Evolutionary conservation across 2,888 invertebrate species (phyloP).

Genomic region (Orchestes rusci): DNA sequence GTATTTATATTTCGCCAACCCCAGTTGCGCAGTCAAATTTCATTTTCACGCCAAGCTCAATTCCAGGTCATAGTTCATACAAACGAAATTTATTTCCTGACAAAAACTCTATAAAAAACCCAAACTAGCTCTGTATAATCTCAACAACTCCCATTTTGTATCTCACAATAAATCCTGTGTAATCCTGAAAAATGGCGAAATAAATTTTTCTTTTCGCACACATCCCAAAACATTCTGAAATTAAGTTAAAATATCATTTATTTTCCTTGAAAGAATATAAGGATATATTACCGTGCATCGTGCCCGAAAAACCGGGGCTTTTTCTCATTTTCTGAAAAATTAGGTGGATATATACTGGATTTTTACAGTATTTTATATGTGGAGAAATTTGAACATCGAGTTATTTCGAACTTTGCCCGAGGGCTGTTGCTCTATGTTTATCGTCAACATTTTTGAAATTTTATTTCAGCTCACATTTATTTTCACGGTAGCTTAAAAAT

Average conservation of each 20-base stretch:
- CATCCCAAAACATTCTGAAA: slow-evolving; percentile 17
- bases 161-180: slow-evolving; percentile 11
- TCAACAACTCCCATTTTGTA: slow-evolving; percentile 15
- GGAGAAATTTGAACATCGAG: too few relatives aligned
- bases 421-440: too few relatives aligned
- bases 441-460: too few relatives aligned
- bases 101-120: neutral
- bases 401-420: too few relatives aligned
- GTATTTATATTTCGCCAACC: too few relatives aligned
- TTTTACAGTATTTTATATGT: slow-evolving; percentile 6
- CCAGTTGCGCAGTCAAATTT: too few relatives aligned
- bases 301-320: slow-evolving; percentile 5
- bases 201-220: slow-evolving; percentile 21
- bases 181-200: slow-evolving; percentile 21
- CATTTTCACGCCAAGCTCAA: too few relatives aligned
- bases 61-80: too few relatives aligned
- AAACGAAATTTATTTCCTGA: too few relatives aligned
- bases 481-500: too few relatives aligned
- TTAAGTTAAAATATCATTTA: slow-evolving; percentile 24
- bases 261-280: slow-evolving; percentile 20
- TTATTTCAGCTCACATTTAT: too few relatives aligned
- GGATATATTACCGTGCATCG: slow-evolving; percentile 17
- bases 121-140: slow-evolving; percentile 14
- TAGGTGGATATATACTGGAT: slow-evolving; percentile 10
- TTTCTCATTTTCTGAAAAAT: slow-evolving; percentile 18